A percentile compares a stretch with the other conserved stretches of the same genome.
Evolutionary conservation across 2,888 invertebrate species (phyloP).

Genomic region (Caradrina clavipalpis): DNA sequence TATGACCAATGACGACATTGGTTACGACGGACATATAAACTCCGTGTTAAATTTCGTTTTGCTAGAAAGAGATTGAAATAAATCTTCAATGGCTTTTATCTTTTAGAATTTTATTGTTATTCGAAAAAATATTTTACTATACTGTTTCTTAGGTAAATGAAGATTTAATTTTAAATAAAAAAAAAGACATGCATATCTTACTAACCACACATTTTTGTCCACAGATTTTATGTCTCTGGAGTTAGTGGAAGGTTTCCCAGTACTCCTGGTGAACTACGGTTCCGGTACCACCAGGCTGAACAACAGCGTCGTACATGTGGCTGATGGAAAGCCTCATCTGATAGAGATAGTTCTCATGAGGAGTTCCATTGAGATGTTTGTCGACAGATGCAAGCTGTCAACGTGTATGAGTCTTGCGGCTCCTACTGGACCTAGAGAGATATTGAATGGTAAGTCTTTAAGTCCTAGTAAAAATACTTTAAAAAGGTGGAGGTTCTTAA

Average conservation of each 20-base stretch:
- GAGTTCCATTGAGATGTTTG: constrained; percentile 93
- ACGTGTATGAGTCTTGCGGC: constrained; percentile 93
- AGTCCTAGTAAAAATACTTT: too few species aligned
- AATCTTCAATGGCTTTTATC: too few species aligned
- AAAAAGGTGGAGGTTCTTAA: too few species aligned
- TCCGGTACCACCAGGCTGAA: constrained; percentile 94
- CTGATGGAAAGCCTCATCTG: constrained; percentile 96
- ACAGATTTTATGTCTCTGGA: constrained; percentile 97
- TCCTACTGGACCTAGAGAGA: constrained; percentile 93
- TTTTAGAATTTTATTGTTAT: too few species aligned
- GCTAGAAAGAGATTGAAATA: too few species aligned
- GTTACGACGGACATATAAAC: too few species aligned
- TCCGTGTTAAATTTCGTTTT: too few species aligned
- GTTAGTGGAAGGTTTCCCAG: constrained; percentile 95
- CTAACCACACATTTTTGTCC: constrained; percentile 53
- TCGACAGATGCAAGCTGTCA: constrained; percentile 94
- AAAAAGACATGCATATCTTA: too few species aligned
- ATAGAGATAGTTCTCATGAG: constrained; percentile 94
- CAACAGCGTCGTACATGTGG: constrained; percentile 93
- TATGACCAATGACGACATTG: too few species aligned
- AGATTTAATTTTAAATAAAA: too few species aligned
- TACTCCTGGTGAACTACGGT: constrained; percentile 97
- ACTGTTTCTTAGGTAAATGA: too few species aligned
- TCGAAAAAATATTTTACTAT: too few species aligned
- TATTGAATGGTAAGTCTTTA: constrained; percentile 92